Base-by-base conservation (phyloP, 2,888 invertebrate genomes). In the Resseliella maxima region DNA sequence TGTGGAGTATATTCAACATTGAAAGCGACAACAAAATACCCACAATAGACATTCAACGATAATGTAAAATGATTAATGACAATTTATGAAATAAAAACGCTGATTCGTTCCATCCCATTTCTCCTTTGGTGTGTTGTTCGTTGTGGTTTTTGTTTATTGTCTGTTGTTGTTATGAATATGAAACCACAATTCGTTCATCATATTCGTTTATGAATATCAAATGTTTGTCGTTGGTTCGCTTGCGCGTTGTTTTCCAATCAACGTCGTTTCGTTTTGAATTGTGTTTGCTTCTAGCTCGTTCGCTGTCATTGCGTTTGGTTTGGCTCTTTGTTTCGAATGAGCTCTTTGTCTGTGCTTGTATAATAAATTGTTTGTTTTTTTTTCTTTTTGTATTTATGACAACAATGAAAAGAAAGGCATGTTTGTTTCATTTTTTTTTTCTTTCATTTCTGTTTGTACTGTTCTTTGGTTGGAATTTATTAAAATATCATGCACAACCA, bases 11-110 rank as follows among this genome's bases (percentile, higher is more conserved):
- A 31, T 59, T 24, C 38, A 83, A 83, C 83, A 38, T 38, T 83
- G 83, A 83, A n/a, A 38, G 38, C 24, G 83, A 38, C 83, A 83
- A 38, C 83, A 38, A 38, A 38, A 83, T 15, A 36, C 12, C 38
- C 38, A 83, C 36, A 38, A 83, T 38, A 83, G 38, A 38, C 83
- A 64, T 50, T 8, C 46, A 3, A n/a, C 83, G 83, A 83, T 83
- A 83, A 83, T 38, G 12, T 85, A 31, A 85, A 45, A 85, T 85
- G 85, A 85, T 85, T 85, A 85, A 85, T 46, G 85, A 85, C 85
- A 85, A 85, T 85, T 45, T 85, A 46, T 85, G 45, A 27, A 85
- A 45, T 15, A 50, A 15, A 18, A 50, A 2, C 8, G 10, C 1
- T 12, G 45, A 45, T 41, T 38, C 45, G 85, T 45, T 85, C 85